Evolutionary conservation across 2,888 invertebrate species (phyloP), one percentile per base, ranked within the genome.

Genomic region (Drosophila austrosaltans): DNA sequence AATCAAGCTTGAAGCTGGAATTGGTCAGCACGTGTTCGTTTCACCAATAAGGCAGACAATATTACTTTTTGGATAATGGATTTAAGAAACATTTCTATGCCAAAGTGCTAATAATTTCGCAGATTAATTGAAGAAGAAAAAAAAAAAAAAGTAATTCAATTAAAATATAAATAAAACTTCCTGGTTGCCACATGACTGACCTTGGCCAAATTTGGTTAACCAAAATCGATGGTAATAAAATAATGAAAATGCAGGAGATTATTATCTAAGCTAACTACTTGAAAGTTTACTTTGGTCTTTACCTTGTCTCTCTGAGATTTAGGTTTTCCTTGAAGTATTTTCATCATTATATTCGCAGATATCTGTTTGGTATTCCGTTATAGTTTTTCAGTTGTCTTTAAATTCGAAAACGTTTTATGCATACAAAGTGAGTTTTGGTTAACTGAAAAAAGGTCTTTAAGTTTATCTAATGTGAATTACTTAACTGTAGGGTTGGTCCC

Each of bases 171-270:
- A 7, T 32, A 25, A 25, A 10, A 61, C 48, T 61, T 61, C 61
- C 61, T 61, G 61, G 53, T 32, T 36, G 48, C 32, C 61, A 32
- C 30, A n/a, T 48, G 42, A 30, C 16, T 44, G 61, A 48, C 61
- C 61, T 61, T 48, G 30, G 5, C 32, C 40, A 44, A 28, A 28
- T 28, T 28, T 28, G 28, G 28, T 28, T 2, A 28, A 28, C 28
- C 28, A 28, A 4, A 28, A 28, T 28, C 28, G 28, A 28, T 28
- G 28, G 2, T 28, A 28, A 28, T 28, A 28, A 3, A 28, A 16
- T 16, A 16, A 16, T 16, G 16, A 16, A 16, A 16, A 16, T 16
- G 16, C 16, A 16, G 16, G 16, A 16, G 16, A 16, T 16, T 16
- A 16, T 16, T 16, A 16, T 16, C 16, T 16, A 16, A 16, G 16